Evolutionary conservation across 2,113 vertebrate species (phyloP).

Genomic region (Dasyornis broadbenti): DNA sequence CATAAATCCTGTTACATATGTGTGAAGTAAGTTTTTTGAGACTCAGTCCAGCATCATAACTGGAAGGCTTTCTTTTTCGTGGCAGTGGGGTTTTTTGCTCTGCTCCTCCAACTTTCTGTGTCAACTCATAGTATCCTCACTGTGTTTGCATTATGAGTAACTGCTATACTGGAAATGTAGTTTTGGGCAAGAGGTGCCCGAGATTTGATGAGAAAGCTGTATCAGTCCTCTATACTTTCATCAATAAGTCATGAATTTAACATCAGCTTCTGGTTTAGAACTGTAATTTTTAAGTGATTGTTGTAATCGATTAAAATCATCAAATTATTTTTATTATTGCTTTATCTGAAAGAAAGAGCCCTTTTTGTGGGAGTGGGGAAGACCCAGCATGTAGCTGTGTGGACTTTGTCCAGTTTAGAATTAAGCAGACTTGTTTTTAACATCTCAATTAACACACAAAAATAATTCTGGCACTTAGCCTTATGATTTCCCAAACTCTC

Average conservation of each 20-base stretch:
- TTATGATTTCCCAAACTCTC: neutral
- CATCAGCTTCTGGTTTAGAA: neutral
- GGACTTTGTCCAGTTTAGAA: neutral
- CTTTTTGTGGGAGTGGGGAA: neutral
- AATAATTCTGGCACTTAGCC: neutral
- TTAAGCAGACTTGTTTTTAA: neutral
- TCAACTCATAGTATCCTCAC: neutral
- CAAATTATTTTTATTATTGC: neutral
- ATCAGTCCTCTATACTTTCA: neutral
- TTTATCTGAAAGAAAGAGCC: neutral
- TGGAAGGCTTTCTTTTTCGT: neutral
- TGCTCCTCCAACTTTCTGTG: neutral
- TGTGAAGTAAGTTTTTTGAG: neutral
- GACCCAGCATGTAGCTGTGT: rapidly evolving
- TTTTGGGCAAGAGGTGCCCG: neutral
- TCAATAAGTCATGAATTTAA: neutral
- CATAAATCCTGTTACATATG: neutral
- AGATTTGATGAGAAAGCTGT: neutral
- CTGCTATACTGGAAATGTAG: neutral
- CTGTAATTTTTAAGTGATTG: neutral
- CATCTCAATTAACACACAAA: neutral
- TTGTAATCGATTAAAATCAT: neutral
- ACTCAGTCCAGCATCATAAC: neutral
- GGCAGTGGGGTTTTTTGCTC: neutral
- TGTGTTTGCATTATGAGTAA: neutral